Base-by-base conservation (phyloP, 37 sponge, comb jelly and placozoan genomes). In the Cliona cf. orientalis region DNA sequence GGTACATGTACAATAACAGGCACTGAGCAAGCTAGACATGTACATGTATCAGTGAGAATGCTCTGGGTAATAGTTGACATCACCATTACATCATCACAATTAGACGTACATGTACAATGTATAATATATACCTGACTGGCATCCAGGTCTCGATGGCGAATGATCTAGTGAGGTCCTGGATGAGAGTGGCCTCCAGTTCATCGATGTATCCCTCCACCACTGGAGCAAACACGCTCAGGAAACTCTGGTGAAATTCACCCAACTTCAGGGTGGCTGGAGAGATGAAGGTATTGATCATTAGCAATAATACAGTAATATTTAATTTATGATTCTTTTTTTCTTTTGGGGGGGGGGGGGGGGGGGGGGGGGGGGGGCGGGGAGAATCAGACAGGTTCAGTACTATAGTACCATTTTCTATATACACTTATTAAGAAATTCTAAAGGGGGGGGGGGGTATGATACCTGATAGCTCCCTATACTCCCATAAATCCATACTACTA, bases 61-160 rank as follows among this genome's bases (percentile, higher is more conserved):
- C n/a, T n/a, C n/a, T n/a, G n/a, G n/a, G n/a, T n/a, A n/a, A n/a
- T n/a, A n/a, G n/a, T n/a, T n/a, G n/a, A n/a, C n/a, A 9, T 36
- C 41, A 37, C 69, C 29, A 34, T 7, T 11, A n/a, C 9, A 17
- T 68, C 4, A 22, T n/a, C 6, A 58, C 38, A 56, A 2, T 12
- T 17, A 74, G 34, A 19, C 29, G 25, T 32, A 61, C 40, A 7
- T n/a, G n/a, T n/a, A n/a, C n/a, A n/a, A n/a, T n/a, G n/a, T 26
- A 73, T 46, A n/a, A n/a, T n/a, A n/a, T n/a, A 42, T 37, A 78
- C 86, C 42, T 69, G 61, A 69, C 60, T 32, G 86, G 86, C 7
- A 78, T 60, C 86, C 86, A 85, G 55, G 78, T 71, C 43, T 85
- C 86, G 4, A 19, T 31, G 17, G 39, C n/a, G 35, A 85, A 38